Conservation (phyloP, 2,888 invertebrate genomes). For the Eupithecia subfuscata region DNA sequence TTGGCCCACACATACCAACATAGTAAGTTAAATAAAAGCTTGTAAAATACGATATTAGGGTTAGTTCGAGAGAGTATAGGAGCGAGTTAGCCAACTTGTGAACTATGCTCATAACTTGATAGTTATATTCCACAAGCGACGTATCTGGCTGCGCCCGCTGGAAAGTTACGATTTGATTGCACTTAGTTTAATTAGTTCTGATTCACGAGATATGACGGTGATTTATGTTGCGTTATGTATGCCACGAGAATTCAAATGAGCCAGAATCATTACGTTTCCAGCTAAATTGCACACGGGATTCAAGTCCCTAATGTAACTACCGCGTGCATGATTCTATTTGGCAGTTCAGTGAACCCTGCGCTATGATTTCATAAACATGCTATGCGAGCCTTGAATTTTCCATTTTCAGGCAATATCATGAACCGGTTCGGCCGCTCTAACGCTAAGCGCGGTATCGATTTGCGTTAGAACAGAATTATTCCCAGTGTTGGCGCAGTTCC, state of each 20-base stretch:
- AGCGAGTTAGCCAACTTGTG: slow-evolving; percentile 23
- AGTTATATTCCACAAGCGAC: slow-evolving; percentile 38
- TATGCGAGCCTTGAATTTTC: background rate
- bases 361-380: slow-evolving; percentile 14
- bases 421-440: background rate
- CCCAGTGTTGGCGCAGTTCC: slow-evolving; percentile 39
- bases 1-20: no score
- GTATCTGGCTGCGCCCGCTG: slow-evolving; percentile 31
- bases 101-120: slow-evolving; percentile 41
- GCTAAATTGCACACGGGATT: slow-evolving; percentile 13
- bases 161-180: slow-evolving; percentile 50
- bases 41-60: background rate
- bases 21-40: no score
- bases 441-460: slow-evolving; percentile 36
- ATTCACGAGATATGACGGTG: slow-evolving; percentile 37
- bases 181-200: slow-evolving; percentile 49
- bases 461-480: slow-evolving; percentile 34
- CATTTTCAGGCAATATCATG: background rate
- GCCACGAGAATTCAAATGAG: slow-evolving; percentile 24
- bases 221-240: slow-evolving; percentile 30
- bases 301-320: slow-evolving; percentile 13
- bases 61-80: background rate
- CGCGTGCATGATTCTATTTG: slow-evolving; percentile 16
- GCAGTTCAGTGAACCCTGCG: slow-evolving; percentile 13
- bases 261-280: slow-evolving; percentile 13